Conservation (phyloP, 2,113 vertebrate genomes). For the Sula dactylatra region DNA sequence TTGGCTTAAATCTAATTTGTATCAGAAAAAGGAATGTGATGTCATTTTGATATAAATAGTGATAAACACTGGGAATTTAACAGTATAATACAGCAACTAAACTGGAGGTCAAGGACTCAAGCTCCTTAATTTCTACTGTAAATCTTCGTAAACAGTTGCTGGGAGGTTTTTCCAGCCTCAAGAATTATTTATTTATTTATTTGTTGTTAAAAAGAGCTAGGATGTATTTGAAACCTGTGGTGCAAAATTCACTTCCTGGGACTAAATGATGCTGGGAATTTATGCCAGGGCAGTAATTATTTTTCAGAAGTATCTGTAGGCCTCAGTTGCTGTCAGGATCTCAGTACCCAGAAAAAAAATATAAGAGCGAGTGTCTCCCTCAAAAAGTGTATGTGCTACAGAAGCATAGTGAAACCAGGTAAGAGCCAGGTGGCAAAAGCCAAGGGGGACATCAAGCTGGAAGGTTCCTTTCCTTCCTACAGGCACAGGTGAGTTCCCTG, state of each 20-base stretch:
- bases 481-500: neutral
- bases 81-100: neutral
- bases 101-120: neutral
- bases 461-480: neutral
- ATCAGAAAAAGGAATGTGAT: neutral
- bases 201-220: neutral
- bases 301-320: neutral
- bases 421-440: neutral
- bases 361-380: neutral
- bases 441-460: neutral
- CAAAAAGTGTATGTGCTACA: neutral
- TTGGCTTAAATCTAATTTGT: constrained; percentile 22
- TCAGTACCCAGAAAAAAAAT: neutral
- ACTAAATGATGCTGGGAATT: neutral
- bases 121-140: neutral
- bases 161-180: neutral
- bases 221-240: neutral
- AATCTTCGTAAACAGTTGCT: neutral
- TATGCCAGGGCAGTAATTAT: neutral
- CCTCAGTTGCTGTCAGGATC: neutral
- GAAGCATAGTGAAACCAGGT: neutral
- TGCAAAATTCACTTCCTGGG: neutral
- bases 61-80: neutral
- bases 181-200: neutral
- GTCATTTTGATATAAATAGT: neutral